phyloP scores from a whole-genome alignment of 1,140 invertebrate genomes.

The Neodiprion lecontei region DNA sequence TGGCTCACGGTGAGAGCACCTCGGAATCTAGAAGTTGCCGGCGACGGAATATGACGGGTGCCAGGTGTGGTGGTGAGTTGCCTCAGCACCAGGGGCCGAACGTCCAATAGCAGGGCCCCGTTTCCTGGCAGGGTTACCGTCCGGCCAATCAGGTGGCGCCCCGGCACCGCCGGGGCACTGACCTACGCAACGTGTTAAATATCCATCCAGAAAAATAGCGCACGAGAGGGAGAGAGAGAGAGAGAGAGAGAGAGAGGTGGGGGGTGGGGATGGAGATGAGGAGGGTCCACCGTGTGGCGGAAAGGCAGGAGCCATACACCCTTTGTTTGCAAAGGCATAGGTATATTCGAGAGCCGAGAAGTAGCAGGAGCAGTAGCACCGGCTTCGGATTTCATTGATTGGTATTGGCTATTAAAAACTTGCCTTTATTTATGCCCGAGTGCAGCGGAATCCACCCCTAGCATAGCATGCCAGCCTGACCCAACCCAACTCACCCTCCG shows the following conservation, averaged over 20 bases:
- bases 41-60: background rate
- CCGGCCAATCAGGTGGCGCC: background rate
- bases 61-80: background rate
- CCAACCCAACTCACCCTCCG: background rate
- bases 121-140: background rate
- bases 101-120: background rate
- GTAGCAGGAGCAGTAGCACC: background rate
- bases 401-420: slow-evolving; percentile 60
- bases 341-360: background rate
- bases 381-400: slow-evolving; percentile 60
- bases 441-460: background rate
- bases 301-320: background rate
- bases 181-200: slow-evolving; percentile 2
- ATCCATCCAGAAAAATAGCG: background rate
- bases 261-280: background rate
- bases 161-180: background rate
- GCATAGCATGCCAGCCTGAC: too few relatives aligned
- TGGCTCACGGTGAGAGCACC: too few relatives aligned
- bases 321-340: background rate
- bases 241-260: background rate
- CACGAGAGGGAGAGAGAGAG: background rate
- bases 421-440: slow-evolving; percentile 49
- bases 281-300: background rate
- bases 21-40: too few relatives aligned
- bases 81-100: background rate